phyloP scores from a whole-genome alignment of 2,888 invertebrate species.

The Heliconius hortense region DNA sequence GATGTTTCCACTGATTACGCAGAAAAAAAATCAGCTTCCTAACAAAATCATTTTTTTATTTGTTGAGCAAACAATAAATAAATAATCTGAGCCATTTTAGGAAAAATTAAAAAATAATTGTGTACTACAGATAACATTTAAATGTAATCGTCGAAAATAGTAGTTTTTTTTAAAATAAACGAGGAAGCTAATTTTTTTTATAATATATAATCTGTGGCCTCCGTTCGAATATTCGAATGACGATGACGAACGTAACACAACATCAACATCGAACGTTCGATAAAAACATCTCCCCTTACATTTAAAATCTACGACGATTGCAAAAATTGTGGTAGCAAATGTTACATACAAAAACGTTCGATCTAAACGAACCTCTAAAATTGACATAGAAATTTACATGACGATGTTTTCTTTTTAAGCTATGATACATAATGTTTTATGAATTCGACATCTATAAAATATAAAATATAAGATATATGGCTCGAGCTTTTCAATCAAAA shows the following conservation, averaged over 20 bases:
- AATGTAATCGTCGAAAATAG: neutral
- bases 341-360: constrained; percentile 66
- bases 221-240: constrained; percentile 5
- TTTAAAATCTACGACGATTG: constrained; percentile 56
- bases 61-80: too few relatives aligned
- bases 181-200: neutral
- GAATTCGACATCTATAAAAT: constrained; percentile 72
- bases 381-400: constrained; percentile 80
- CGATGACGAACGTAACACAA: constrained; percentile 50
- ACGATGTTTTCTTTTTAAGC: constrained; percentile 63
- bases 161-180: neutral
- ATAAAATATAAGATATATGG: constrained; percentile 67
- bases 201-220: neutral
- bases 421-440: constrained; percentile 70
- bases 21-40: neutral
- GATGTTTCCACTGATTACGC: constrained; percentile 40
- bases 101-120: too few relatives aligned
- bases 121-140: too few relatives aligned
- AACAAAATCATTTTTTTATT: too few relatives aligned
- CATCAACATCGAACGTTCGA: constrained; percentile 64
- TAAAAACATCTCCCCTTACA: constrained; percentile 53
- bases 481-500: neutral
- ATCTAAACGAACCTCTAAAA: constrained; percentile 70
- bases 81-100: too few relatives aligned
- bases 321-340: constrained; percentile 78